Percentiles rank a stretch among this genome's conserved stretches.
phyloP scores from a whole-genome alignment of 2,113 vertebrate species.

The Vulpes vulpes region DNA sequence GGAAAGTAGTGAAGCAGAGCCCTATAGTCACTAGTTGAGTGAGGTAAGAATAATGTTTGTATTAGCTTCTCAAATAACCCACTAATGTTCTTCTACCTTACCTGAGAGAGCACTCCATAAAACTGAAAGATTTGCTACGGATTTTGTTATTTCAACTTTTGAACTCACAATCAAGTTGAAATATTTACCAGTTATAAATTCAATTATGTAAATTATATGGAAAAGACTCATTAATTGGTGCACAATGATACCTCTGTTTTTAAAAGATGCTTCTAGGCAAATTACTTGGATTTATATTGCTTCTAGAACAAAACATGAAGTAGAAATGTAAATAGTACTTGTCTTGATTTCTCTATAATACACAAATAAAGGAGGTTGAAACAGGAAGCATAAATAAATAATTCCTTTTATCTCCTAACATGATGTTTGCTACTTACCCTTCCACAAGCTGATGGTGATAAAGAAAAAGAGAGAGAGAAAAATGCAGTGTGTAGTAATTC shows the following conservation, averaged over 20 bases:
- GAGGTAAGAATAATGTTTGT: background rate
- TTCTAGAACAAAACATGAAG: background rate
- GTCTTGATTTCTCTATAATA: background rate
- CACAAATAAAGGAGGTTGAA: background rate
- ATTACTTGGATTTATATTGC: background rate
- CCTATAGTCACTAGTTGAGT: background rate
- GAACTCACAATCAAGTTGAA: background rate
- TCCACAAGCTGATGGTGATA: background rate
- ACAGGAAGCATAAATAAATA: background rate
- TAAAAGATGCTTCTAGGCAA: background rate
- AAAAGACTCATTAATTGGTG: background rate
- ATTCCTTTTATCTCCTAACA: background rate
- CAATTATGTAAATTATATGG: background rate
- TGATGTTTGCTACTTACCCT: background rate
- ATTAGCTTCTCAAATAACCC: background rate
- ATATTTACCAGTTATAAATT: background rate
- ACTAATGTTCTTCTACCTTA: background rate
- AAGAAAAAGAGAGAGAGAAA: background rate
- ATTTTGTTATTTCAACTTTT: slow-evolving; percentile 16
- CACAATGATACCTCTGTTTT: background rate
- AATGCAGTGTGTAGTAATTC: background rate
- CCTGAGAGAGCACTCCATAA: background rate
- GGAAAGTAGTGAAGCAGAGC: background rate
- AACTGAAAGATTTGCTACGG: background rate
- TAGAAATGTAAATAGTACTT: background rate